Base-by-base conservation (phyloP, 1,140 invertebrate species). In the Caerostris darwini region DNA sequence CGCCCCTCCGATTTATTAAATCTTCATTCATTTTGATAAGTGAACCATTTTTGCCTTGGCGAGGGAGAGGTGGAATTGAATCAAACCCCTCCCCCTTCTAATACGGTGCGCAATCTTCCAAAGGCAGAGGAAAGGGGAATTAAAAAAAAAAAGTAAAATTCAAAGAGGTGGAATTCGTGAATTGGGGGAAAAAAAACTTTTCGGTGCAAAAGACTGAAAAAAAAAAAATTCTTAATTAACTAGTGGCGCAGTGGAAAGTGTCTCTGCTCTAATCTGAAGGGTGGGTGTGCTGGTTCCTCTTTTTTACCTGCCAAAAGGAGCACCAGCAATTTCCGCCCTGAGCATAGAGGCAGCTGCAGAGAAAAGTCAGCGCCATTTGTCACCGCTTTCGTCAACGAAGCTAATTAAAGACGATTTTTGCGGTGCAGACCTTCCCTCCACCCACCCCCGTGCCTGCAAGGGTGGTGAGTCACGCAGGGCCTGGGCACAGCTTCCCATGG, bases 1-100 rank as follows among this genome's bases (percentile, higher is more conserved):
- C 92, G 83, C 56, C 81, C 83, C 83, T 59, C 19, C 92, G 82
- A 93, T 93, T 93, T 83, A 93, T 93, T 87, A 93, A 93, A 87
- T 77, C 81, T 87, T 93, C 92, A 93, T 93, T 93, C 92, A 93
- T 93, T 93, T 58, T 83, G 82, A 93, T 93, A 93, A 93, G 81
- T 93, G 92, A 34, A 71, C 82, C 83, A 77, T 92, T 92, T 90
- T 81, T 69, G 69, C 67, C n/a, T 19, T 8, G 61, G 54, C 88
- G 14, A 6, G 67, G 85, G 85, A 3, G 50, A 54, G 53, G 81
- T 12, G 61, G 8, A 71, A 90, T 69, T 54, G 64, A 90, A 77
- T 59, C 64, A 90, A 34, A 34, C 54, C 53, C 59, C 8, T 54
- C 88, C 90, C 57, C 10, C 8, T 56, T 88, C 58, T 17, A 83